Evolutionary conservation across 2,888 invertebrate species (phyloP).

Genomic region (Heliconius charithonia): DNA sequence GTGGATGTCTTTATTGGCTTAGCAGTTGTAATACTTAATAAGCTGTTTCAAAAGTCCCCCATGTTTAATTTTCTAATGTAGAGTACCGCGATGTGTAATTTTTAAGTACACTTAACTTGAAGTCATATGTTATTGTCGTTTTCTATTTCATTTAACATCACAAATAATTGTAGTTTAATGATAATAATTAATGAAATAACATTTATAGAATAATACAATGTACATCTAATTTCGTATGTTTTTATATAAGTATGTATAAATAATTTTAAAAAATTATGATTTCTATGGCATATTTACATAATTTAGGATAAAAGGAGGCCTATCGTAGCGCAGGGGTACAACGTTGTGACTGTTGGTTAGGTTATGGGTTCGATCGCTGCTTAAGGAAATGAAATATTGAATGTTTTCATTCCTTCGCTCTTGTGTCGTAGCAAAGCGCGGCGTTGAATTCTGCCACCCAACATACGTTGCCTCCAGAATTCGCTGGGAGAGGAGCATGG

Average conservation of each 20-base stretch:
- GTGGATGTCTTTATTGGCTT: constrained; percentile 66
- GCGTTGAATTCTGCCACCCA: too few species aligned
- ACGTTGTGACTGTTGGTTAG: too few species aligned
- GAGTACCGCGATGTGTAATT: neutral
- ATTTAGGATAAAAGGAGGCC: neutral
- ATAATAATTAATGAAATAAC: neutral
- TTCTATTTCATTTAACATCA: neutral
- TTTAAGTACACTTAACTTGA: constrained; percentile 14
- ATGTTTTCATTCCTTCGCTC: too few species aligned
- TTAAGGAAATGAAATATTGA: too few species aligned
- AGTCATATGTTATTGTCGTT: neutral
- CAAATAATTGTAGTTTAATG: neutral
- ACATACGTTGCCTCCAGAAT: too few species aligned
- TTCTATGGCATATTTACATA: neutral
- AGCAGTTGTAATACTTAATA: constrained; percentile 52
- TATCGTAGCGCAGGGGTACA: too few species aligned
- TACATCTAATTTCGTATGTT: too few species aligned
- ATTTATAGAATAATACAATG: neutral
- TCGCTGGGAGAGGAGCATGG: too few species aligned
- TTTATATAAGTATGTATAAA: too few species aligned
- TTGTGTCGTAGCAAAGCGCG: too few species aligned
- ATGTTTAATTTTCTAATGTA: constrained; percentile 25
- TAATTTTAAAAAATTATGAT: too few species aligned
- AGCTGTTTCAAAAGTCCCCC: constrained; percentile 34
- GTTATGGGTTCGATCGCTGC: too few species aligned